Base-by-base conservation (phyloP, 2,797 vertebrate species). In the Dromococcyx pavoninus region DNA sequence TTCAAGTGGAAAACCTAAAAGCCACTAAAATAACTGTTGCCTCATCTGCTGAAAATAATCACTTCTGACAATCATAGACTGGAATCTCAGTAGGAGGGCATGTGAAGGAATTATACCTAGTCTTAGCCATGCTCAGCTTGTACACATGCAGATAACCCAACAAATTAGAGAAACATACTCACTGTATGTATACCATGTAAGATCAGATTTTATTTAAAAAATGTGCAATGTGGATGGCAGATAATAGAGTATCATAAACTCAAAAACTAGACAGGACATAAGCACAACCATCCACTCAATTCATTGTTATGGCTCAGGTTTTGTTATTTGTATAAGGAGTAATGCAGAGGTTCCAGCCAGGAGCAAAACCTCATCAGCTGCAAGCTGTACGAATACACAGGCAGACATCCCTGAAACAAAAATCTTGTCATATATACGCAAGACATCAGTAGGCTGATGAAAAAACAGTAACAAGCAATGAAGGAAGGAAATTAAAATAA, bases 1-100 rank as follows among this genome's bases (percentile, higher is more conserved):
- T 81, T 81, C 69, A 89, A 88, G 89, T 92, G 93, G 78, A 96
- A 96, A 97, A 86, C 24, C 43, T 41, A 61, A 91, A 94, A 87
- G 90, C 64, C 81, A 91, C 73, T 94, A 87, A 95, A 91, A 67
- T 67, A 91, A 94, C 90, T 88, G 77, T 86, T 88, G 87, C 56
- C 71, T 77, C 79, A 32, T 73, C 76, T 71, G 33, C 62, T 77
- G 67, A 93, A 95, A 86, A 79, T 77, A 95, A 88, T 72, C 66
- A 67, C 23, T 33, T 78, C 75, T 86, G 89, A 97, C 92, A 96
- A 69, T 76, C 7, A 1, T 73, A 72, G 74, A 43, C 80, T 58
- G 61, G 65, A 86, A 78, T 71, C 46, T 58, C 93, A 76, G 74
- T 67, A 13, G 61, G 73, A 88, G 43, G 44, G 70, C 18, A 94